Percentiles rank a stretch among this genome's conserved stretches.
Conservation (phyloP, 1,140 invertebrate genomes). For the Plodia interpunctella region DNA sequence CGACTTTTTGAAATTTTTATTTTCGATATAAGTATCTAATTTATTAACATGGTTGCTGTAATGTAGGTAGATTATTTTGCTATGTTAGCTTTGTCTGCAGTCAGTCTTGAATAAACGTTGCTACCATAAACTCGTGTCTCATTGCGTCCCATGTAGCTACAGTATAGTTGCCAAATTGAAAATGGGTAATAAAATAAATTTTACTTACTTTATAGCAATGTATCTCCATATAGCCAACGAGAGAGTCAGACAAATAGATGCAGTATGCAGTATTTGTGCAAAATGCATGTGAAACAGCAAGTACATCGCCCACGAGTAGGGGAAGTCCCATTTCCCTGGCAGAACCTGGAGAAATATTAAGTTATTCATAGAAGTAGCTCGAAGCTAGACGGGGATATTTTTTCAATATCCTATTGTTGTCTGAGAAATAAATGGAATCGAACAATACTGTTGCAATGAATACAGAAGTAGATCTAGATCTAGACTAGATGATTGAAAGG, state of each 20-base stretch:
- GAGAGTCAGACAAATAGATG: slow-evolving; percentile 92
- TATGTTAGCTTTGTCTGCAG: too few species aligned
- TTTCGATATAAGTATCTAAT: too few species aligned
- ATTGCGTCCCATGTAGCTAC: too few species aligned
- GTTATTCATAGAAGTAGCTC: neutral
- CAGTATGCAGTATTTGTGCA: slow-evolving; percentile 88
- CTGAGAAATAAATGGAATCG: neutral
- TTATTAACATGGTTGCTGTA: too few species aligned
- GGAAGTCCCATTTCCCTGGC: slow-evolving; percentile 62
- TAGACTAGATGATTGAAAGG: too few species aligned
- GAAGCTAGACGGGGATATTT: too few species aligned
- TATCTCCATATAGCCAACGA: slow-evolving; percentile 84
- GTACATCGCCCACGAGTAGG: slow-evolving; percentile 81
- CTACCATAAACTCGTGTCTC: too few species aligned
- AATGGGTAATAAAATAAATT: neutral
- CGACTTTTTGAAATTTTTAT: too few species aligned
- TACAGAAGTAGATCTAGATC: too few species aligned
- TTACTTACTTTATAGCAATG: slow-evolving; percentile 70
- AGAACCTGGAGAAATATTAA: slow-evolving; percentile 39
- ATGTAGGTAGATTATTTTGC: too few species aligned
- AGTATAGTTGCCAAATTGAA: too few species aligned
- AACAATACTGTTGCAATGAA: neutral
- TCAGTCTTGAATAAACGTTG: too few species aligned
- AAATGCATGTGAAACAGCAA: slow-evolving; percentile 90
- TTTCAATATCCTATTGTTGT: neutral